These are phyloP conservation scores for Saguinus midas DNA, from an alignment of 2,113 vertebrate genomes.

Conservation along the genomic window DNA sequence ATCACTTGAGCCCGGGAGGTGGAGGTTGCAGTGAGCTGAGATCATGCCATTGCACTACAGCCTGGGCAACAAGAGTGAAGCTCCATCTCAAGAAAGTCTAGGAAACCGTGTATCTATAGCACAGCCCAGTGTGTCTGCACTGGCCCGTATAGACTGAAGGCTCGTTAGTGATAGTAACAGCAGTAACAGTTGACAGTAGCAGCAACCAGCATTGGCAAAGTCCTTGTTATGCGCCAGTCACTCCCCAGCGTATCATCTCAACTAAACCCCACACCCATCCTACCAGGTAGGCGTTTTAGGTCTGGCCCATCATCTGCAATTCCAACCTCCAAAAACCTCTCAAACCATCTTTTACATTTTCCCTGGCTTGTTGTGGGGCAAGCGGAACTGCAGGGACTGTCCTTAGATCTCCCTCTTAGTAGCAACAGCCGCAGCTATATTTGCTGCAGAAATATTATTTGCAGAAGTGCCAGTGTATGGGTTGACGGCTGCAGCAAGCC, in stretches of 20 bases:
- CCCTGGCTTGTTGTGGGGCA: background rate
- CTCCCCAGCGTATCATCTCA: background rate
- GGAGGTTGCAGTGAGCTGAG: no score
- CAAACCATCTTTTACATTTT: background rate
- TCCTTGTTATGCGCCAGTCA: background rate
- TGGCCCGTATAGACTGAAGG: background rate
- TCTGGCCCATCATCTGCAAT: background rate
- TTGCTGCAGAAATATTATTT: background rate
- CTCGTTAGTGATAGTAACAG: background rate
- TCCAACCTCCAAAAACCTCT: background rate
- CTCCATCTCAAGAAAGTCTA: background rate
- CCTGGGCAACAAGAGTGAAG: no score
- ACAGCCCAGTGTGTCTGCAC: background rate
- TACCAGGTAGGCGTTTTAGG: no score
- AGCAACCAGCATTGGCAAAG: background rate
- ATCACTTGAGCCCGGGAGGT: no score
- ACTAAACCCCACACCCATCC: background rate
- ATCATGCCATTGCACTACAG: no score
- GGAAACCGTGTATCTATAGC: background rate
- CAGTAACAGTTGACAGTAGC: accelerated
- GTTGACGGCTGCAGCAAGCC: background rate
- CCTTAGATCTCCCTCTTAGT: background rate
- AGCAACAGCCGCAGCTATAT: background rate
- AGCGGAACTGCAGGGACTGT: no score
- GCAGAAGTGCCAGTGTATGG: background rate